Evolutionary conservation across 2,113 vertebrate species (phyloP), one percentile per base, ranked within the genome.

Genomic region (Laticauda colubrina): DNA sequence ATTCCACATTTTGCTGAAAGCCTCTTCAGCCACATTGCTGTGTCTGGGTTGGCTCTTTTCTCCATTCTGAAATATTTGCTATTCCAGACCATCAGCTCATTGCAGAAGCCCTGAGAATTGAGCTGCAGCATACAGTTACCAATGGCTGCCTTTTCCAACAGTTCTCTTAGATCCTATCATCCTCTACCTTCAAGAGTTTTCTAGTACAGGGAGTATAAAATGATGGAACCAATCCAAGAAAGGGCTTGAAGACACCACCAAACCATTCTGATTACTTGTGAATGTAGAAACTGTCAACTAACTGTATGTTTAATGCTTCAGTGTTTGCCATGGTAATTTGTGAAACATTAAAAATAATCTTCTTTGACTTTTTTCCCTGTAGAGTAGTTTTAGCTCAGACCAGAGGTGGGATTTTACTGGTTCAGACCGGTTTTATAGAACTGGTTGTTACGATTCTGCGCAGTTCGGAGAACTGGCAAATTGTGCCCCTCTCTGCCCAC

Each of bases 41-140:
- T 24, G 75, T 45, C 24, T 9, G 26, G 29, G 10, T 43, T 29
- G 39, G 53, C 69, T 14, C 4, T n/a, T 2, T 34, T 56, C 3
- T 24, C 45, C 15, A 4, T n/a, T 69, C 69, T 1, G 88, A 56
- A 51, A 11, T 6, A 11, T 3, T 86, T 88, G 89, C 69, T 90
- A 56, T 57, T 91, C 92, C 21, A 2, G 89, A 89, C 95, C 91
- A 0, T 87, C 90, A 91, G 26, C 94, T 93, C 53, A 26, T n/a
- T 88, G 91, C 91, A 88, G 92, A 89, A 69, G 90, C 92, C 87
- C 87, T 85, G 59, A 86, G 89, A 56, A 89, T 0, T 34, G 8
- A 56, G 34, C 75, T 81, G 34, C 34, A 39, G 69, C 6, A 39
- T 81, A 39, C 2, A 1, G 34, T 75, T 75, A 18, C 69, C n/a